phyloP scores from a whole-genome alignment of 2,113 vertebrate species.

The Setophaga petechia region DNA sequence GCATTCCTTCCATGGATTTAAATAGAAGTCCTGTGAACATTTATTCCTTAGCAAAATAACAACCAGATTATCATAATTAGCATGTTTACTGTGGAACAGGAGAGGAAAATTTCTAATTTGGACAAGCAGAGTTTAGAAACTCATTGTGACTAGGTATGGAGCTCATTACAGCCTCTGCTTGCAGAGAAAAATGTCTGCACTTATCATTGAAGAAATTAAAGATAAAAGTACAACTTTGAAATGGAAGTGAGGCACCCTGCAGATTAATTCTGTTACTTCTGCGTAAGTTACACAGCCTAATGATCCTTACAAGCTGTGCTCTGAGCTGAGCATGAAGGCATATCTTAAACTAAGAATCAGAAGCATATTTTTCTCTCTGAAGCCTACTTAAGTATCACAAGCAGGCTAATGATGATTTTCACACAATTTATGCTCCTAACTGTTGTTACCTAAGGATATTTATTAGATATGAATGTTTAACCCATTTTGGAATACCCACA shows the following conservation, averaged over 20 bases:
- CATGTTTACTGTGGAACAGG: neutral
- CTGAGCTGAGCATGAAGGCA: neutral
- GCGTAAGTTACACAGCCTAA: neutral
- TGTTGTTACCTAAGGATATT: neutral
- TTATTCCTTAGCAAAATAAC: slow-evolving; percentile 29
- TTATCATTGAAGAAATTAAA: neutral
- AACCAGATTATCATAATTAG: slow-evolving; percentile 3
- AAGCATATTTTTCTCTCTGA: neutral
- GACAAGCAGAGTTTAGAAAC: neutral
- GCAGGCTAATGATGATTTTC: neutral
- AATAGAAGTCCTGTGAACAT: neutral
- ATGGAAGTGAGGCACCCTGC: neutral
- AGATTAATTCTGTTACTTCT: neutral
- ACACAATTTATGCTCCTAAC: neutral
- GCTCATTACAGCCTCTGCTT: neutral
- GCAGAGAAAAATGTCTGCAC: neutral
- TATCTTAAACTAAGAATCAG: neutral
- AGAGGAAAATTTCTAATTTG: neutral
- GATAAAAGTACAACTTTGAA: neutral
- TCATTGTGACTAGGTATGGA: neutral
- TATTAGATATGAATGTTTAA: fast-evolving
- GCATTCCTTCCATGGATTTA: slow-evolving; percentile 27
- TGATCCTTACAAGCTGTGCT: neutral
- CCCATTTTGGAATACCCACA: neutral
- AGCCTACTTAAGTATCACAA: neutral